These are phyloP conservation scores for Syngnathus floridae DNA, from an alignment of 2,113 vertebrate species.

Conservation along the genomic window DNA sequence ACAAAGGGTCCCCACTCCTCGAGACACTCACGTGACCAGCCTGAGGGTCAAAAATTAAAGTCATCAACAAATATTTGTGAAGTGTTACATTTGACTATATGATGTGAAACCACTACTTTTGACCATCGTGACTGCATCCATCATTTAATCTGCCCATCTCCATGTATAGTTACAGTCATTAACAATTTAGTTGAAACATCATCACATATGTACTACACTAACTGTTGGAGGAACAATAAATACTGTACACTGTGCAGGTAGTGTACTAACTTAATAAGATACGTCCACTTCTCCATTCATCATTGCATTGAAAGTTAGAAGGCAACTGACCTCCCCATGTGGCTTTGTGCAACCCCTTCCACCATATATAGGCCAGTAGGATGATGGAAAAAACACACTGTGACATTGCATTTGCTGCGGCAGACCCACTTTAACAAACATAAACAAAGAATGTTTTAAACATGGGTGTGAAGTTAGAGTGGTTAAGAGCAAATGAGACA, in stretches of 20 bases:
- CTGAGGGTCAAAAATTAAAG: constrained; percentile 48
- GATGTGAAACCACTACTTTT: too few relatives aligned
- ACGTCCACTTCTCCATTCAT: neutral
- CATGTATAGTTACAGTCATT: too few relatives aligned
- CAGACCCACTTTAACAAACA: constrained; percentile 76
- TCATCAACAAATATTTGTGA: too few relatives aligned
- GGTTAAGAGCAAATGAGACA: too few relatives aligned
- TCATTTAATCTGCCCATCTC: too few relatives aligned
- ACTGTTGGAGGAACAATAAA: neutral
- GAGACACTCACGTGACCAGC: constrained; percentile 81
- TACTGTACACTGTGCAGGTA: too few relatives aligned
- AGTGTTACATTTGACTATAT: too few relatives aligned
- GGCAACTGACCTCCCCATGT: constrained; percentile 81
- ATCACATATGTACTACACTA: too few relatives aligned
- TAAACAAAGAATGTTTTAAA: neutral
- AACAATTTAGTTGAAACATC: neutral
- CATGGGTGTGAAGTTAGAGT: too few relatives aligned
- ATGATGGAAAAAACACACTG: constrained; percentile 75
- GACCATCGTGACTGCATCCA: too few relatives aligned
- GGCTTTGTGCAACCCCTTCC: constrained; percentile 74
- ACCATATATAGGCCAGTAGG: constrained; percentile 71
- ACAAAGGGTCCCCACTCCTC: constrained; percentile 82
- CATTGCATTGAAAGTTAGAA: neutral
- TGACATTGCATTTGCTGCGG: constrained; percentile 79
- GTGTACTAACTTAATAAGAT: too few relatives aligned